Conservation (phyloP, 2,888 invertebrate genomes). For the Rotaria macrura region DNA sequence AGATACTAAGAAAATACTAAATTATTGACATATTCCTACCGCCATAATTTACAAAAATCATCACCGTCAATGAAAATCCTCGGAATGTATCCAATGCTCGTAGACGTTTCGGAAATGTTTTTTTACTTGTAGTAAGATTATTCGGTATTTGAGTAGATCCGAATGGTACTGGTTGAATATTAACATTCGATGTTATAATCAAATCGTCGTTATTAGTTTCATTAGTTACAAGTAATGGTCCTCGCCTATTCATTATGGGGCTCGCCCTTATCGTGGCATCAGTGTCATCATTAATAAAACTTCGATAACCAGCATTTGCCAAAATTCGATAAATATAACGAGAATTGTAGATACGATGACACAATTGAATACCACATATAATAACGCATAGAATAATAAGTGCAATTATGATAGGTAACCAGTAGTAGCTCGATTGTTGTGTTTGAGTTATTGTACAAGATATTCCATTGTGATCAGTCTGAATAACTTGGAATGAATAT, state of each 20-base stretch:
- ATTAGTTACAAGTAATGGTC: background rate
- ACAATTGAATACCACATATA: background rate
- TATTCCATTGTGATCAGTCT: background rate
- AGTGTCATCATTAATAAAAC: background rate
- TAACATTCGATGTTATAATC: no score
- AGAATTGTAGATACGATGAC: background rate
- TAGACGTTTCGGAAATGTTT: conserved; percentile 15
- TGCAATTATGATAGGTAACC: background rate
- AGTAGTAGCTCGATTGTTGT: background rate
- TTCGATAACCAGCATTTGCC: background rate
- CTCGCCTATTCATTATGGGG: background rate
- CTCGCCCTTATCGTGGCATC: fast-evolving
- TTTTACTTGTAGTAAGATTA: background rate
- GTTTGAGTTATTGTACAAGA: conserved; percentile 6
- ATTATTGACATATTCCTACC: background rate
- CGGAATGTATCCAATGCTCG: conserved; percentile 45
- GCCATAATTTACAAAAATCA: conserved; percentile 79
- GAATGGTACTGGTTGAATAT: background rate
- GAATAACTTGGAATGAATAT: background rate
- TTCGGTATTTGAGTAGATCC: background rate
- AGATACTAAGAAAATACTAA: background rate
- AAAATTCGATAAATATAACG: background rate
- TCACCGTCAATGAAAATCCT: conserved; percentile 55
- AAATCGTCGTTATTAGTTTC: no score
- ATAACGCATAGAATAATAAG: background rate